These are phyloP conservation scores for Cephus spinipes DNA, from an alignment of 2,888 invertebrate genomes.

Conservation along the genomic window DNA sequence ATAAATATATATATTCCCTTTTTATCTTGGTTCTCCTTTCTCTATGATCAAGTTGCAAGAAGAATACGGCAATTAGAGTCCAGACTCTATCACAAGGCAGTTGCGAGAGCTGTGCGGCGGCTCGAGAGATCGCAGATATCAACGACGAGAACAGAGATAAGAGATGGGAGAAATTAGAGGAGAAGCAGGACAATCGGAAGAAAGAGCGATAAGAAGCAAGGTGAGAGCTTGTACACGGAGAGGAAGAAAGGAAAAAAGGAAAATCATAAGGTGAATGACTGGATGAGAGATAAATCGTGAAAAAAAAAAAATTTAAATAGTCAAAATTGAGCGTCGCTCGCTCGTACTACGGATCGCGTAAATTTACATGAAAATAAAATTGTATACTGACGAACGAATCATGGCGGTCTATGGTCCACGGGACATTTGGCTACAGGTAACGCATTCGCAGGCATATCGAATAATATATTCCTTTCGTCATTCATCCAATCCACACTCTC, in stretches of 20 bases:
- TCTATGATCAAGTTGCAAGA: constrained; percentile 10
- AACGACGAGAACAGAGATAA: neutral
- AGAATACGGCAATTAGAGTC: constrained; percentile 47
- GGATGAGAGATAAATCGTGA: neutral
- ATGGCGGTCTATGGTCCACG: constrained; percentile 59
- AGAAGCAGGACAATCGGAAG: neutral
- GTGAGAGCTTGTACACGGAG: neutral
- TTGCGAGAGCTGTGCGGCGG: constrained; percentile 56
- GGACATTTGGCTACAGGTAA: constrained; percentile 62
- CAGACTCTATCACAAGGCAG: constrained; percentile 66
- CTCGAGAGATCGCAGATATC: constrained; percentile 43
- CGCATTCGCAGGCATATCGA: constrained; percentile 28
- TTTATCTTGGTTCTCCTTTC: neutral
- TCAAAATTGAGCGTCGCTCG: neutral
- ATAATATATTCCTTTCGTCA: neutral
- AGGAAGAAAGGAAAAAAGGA: neutral
- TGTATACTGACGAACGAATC: constrained; percentile 36
- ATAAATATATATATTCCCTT: neutral
- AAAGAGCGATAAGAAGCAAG: neutral
- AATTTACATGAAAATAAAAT: neutral
- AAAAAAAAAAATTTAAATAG: neutral
- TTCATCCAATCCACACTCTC: neutral
- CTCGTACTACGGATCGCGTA: neutral
- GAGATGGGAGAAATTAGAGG: neutral
- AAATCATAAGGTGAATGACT: neutral